Percentiles rank a stretch among this genome's conserved stretches.
phyloP scores from a whole-genome alignment of 2,888 invertebrate genomes.

The Caenorhabditis sp. region DNA sequence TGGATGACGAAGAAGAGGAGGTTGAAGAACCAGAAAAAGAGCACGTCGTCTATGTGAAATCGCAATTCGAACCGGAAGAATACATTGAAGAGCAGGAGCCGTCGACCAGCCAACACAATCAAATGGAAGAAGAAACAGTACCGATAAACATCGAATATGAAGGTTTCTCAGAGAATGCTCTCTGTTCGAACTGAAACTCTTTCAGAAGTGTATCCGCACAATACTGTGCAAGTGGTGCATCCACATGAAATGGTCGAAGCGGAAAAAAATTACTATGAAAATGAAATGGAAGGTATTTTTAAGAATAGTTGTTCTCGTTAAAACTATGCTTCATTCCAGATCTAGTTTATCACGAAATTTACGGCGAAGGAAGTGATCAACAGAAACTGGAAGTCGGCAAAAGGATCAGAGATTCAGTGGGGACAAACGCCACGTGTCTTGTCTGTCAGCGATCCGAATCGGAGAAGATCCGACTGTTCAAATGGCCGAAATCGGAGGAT shows the following conservation, averaged over 20 bases:
- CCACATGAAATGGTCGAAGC: constrained; percentile 5
- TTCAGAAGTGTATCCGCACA: constrained; percentile 44
- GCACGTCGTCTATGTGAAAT: neutral
- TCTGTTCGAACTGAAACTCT: neutral
- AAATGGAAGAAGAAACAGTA: constrained; percentile 6
- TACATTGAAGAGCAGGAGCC: constrained; percentile 8
- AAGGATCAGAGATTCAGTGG: constrained; percentile 19
- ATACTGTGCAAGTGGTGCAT: neutral
- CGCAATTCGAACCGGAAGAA: constrained; percentile 10
- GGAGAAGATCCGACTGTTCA: constrained; percentile 55
- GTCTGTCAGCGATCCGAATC: constrained; percentile 49
- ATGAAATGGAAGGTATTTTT: constrained; percentile 57
- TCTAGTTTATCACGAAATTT: constrained; percentile 48
- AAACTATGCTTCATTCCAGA: no score
- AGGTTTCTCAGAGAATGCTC: constrained; percentile 4
- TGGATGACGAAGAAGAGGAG: constrained; percentile 46
- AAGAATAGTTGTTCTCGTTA: no score
- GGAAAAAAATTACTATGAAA: constrained; percentile 45
- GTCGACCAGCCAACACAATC: neutral
- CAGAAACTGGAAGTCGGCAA: constrained; percentile 24
- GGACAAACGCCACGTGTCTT: constrained; percentile 31
- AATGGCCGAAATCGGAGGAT: constrained; percentile 52
- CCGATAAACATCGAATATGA: constrained; percentile 28
- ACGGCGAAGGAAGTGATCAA: constrained; percentile 27
- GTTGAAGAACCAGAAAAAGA: neutral